Conservation (phyloP, 2,888 invertebrate genomes). For the Aleiodes testaceus region DNA sequence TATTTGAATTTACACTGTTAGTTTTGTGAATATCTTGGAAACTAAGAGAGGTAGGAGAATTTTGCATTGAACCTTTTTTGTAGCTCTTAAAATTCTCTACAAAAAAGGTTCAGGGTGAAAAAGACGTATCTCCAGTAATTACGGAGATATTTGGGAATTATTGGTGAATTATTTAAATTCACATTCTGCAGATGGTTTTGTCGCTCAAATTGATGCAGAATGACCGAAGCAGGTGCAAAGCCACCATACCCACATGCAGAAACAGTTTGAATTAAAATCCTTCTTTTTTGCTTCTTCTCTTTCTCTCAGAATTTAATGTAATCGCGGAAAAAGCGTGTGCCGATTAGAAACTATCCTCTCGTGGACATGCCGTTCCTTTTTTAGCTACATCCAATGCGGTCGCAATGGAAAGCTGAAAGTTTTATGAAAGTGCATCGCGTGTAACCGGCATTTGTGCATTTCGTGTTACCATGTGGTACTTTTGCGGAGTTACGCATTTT, state of each 20-base stretch:
- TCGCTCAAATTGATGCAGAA: background rate
- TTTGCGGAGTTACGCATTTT: constrained; percentile 56
- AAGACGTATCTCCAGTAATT: background rate
- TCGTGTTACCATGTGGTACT: constrained; percentile 48
- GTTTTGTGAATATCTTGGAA: too few species aligned
- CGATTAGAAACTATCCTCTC: constrained; percentile 45
- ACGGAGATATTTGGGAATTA: too few species aligned
- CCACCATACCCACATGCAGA: background rate
- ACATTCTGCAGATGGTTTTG: constrained; percentile 1
- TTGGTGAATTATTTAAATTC: background rate
- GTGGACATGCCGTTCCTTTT: constrained; percentile 55
- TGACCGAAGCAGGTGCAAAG: constrained; percentile 24
- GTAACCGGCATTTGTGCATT: constrained; percentile 42
- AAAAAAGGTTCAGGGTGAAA: background rate
- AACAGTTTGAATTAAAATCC: too few species aligned
- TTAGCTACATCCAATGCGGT: constrained; percentile 51
- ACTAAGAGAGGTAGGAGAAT: too few species aligned
- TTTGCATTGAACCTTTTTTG: too few species aligned
- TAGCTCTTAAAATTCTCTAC: background rate
- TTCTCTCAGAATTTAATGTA: constrained; percentile 13
- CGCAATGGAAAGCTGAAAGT: constrained; percentile 70
- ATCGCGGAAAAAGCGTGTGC: constrained; percentile 29
- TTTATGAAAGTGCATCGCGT: constrained; percentile 70
- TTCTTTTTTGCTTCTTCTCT: background rate
- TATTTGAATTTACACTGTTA: too few species aligned